Conservation (phyloP, 2,797 vertebrate species). For the Carduelis carduelis region DNA sequence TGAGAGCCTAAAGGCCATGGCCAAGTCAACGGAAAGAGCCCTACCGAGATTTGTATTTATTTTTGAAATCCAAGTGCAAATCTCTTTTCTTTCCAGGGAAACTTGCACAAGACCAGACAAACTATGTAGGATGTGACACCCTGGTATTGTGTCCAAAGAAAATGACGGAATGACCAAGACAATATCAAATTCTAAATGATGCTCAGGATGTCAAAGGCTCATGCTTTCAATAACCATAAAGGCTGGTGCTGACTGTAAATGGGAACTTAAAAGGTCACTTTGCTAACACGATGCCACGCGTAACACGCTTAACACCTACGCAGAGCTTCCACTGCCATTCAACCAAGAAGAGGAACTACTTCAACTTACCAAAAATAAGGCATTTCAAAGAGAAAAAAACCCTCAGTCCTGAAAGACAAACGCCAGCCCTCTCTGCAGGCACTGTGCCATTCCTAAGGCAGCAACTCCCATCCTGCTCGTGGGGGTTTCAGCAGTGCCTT, state of each 20-base stretch:
- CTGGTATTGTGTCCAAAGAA: constrained; percentile 1
- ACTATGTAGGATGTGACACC: constrained; percentile 28
- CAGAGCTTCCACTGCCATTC: not conserved
- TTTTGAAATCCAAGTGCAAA: constrained; percentile 58
- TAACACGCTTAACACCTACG: not conserved
- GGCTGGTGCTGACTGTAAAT: not conserved
- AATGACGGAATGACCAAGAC: not conserved
- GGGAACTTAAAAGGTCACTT: constrained; percentile 26
- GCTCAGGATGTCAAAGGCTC: not conserved
- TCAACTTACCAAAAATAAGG: not conserved
- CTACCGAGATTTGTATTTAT: constrained; percentile 43
- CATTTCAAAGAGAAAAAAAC: not conserved
- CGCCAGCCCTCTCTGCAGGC: fast-evolving
- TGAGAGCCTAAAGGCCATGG: constrained; percentile 46
- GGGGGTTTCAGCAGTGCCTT: not conserved
- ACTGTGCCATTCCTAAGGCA: not conserved
- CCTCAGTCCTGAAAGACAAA: not conserved
- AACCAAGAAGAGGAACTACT: not conserved
- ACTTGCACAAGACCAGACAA: constrained; percentile 37
- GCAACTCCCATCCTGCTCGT: not conserved
- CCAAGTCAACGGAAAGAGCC: constrained; percentile 52
- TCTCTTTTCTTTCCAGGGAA: constrained; percentile 48
- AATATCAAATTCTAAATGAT: not conserved
- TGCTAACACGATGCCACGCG: not conserved
- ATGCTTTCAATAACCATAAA: not conserved